Evolutionary conservation across 2,113 vertebrate species (phyloP).

Genomic region (Xerus inauris): DNA sequence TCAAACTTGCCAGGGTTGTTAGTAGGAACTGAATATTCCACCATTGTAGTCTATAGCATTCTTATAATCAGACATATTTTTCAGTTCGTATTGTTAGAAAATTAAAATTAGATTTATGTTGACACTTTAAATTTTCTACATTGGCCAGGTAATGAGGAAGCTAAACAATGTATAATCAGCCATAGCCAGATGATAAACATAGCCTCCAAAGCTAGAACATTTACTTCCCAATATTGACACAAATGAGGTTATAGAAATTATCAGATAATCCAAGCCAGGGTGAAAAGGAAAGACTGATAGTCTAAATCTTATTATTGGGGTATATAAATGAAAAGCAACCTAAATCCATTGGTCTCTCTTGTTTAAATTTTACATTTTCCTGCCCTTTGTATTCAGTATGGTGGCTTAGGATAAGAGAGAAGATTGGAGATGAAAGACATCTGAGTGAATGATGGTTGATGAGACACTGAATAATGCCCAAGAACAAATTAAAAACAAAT

Average conservation of each 20-base stretch:
- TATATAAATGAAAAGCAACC: slow-evolving; percentile 14
- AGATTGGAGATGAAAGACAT: neutral
- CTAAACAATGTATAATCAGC: neutral
- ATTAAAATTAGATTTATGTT: slow-evolving; percentile 75
- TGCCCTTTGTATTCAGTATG: neutral
- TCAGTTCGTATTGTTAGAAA: slow-evolving; percentile 65
- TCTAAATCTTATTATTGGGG: neutral
- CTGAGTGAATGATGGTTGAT: neutral
- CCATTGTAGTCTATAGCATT: neutral
- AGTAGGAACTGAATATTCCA: slow-evolving; percentile 50
- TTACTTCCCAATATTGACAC: slow-evolving; percentile 20
- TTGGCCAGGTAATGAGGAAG: slow-evolving; percentile 51
- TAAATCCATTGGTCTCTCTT: neutral
- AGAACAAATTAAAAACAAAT: neutral
- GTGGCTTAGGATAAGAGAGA: neutral
- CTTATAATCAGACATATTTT: slow-evolving; percentile 71
- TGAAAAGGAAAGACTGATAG: neutral
- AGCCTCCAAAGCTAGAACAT: neutral
- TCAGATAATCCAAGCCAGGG: neutral
- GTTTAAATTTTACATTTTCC: slow-evolving; percentile 3
- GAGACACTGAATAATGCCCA: neutral
- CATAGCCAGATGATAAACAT: neutral
- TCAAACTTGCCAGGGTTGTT: slow-evolving; percentile 34
- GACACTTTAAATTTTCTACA: slow-evolving; percentile 52
- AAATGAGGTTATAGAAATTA: neutral